Conservation (phyloP, 2,888 invertebrate genomes). For the Caenorhabditis sp. region DNA sequence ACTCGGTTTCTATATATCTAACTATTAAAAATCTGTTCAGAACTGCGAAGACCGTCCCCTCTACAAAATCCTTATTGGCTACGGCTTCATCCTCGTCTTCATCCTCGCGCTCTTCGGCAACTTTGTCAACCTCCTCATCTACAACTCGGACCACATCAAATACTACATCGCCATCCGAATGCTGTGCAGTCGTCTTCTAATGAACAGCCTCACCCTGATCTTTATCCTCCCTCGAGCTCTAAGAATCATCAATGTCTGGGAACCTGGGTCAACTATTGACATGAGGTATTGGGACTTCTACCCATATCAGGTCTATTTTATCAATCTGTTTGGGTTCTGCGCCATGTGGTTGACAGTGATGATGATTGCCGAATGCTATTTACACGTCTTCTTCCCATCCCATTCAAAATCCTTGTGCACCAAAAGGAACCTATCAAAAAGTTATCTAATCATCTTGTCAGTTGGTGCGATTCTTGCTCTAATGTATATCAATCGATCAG, state of each 20-base stretch:
- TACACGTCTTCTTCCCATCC: constrained; percentile 64
- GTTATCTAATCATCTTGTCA: constrained; percentile 32
- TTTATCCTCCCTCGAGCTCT: constrained; percentile 64
- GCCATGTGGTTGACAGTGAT: constrained; percentile 69
- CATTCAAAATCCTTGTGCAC: constrained; percentile 64
- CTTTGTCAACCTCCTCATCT: constrained; percentile 63
- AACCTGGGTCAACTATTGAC: constrained; percentile 49
- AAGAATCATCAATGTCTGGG: constrained; percentile 56
- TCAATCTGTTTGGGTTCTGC: constrained; percentile 65
- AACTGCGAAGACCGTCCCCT: constrained; percentile 58
- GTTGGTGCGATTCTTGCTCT: constrained; percentile 53
- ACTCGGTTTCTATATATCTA: no score
- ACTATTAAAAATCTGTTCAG: no score
- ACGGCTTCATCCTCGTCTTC: constrained; percentile 64
- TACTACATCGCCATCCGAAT: constrained; percentile 68
- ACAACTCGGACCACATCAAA: constrained; percentile 67
- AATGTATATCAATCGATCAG: constrained; percentile 64
- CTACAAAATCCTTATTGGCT: constrained; percentile 58
- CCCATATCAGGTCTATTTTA: constrained; percentile 61
- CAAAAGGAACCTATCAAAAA: constrained; percentile 54
- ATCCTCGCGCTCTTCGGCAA: constrained; percentile 65
- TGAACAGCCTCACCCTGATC: constrained; percentile 64
- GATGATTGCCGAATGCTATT: constrained; percentile 66
- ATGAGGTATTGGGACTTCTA: constrained; percentile 55
- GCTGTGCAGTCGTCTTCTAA: constrained; percentile 65